Evolutionary conservation across 2,888 invertebrate species (phyloP).

Genomic region (Pogonocherus hispidulus): DNA sequence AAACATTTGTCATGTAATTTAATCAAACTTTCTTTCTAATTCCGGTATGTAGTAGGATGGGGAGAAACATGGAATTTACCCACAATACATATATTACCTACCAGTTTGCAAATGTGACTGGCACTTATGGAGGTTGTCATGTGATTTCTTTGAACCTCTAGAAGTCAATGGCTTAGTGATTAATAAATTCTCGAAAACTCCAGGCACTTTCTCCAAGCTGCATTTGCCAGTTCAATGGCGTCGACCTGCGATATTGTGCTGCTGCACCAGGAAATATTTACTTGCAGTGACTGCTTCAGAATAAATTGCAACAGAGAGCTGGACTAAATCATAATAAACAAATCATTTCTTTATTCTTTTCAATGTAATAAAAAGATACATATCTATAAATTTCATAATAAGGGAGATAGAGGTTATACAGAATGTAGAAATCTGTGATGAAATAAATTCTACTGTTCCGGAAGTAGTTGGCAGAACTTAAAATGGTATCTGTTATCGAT

Average conservation of each 20-base stretch:
- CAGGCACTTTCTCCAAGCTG: constrained; percentile 64
- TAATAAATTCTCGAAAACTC: constrained; percentile 66
- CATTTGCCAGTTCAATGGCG: constrained; percentile 35
- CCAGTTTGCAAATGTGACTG: constrained; percentile 28
- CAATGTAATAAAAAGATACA: background rate
- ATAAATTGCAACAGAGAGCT: constrained; percentile 23
- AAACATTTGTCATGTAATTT: constrained; percentile 7
- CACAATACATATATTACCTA: constrained; percentile 33
- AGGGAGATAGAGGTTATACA: too few species aligned
- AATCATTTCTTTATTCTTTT: constrained; percentile 4
- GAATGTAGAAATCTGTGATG: too few species aligned
- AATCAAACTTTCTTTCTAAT: constrained; percentile 18
- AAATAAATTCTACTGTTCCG: too few species aligned
- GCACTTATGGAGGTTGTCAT: constrained; percentile 19
- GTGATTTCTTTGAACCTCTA: constrained; percentile 54
- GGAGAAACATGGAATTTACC: constrained; percentile 35
- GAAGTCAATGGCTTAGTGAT: constrained; percentile 61
- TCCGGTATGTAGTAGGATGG: constrained; percentile 26
- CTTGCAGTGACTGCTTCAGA: constrained; percentile 15
- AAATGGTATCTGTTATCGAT: too few species aligned
- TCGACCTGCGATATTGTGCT: constrained; percentile 27
- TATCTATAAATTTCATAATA: too few species aligned
- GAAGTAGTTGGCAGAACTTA: too few species aligned
- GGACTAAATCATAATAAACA: constrained; percentile 15
- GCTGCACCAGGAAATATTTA: constrained; percentile 34